phyloP scores from a whole-genome alignment of 2,888 invertebrate species.

The Melieria omissa region DNA sequence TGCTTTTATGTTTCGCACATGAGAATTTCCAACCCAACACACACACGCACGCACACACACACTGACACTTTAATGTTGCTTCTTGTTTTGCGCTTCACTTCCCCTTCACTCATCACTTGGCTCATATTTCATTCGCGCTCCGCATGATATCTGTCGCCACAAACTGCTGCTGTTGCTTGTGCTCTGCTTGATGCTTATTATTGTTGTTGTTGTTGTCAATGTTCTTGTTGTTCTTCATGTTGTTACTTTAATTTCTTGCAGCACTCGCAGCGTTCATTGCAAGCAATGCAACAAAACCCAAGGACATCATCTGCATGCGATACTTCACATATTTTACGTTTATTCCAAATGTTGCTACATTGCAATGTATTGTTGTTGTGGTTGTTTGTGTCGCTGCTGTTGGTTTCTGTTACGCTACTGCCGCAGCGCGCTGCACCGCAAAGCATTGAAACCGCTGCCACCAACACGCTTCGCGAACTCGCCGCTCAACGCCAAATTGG shows the following conservation, averaged over 20 bases:
- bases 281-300: slow-evolving; percentile 16
- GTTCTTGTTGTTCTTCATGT: background rate
- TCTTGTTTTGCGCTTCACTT: background rate
- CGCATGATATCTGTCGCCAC: too few species aligned
- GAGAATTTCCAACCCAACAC: background rate
- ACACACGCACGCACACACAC: background rate
- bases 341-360: background rate
- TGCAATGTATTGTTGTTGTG: too few species aligned
- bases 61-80: background rate
- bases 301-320: slow-evolving; percentile 32
- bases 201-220: background rate
- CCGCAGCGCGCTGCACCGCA: too few species aligned
- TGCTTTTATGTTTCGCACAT: slow-evolving; percentile 1
- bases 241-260: background rate
- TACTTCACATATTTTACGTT: slow-evolving; percentile 20
- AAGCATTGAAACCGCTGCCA: too few species aligned
- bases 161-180: background rate
- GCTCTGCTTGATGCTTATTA: background rate
- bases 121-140: too few species aligned
- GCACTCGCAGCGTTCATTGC: slow-evolving; percentile 8
- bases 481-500: too few species aligned
- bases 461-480: too few species aligned
- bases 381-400: too few species aligned
- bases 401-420: too few species aligned
- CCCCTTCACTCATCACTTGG: background rate